Percentiles rank a stretch among this genome's conserved stretches.
These are phyloP conservation scores for Sphecodes monilicornis DNA, from an alignment of 2,888 invertebrate genomes.

Conservation along the genomic window DNA sequence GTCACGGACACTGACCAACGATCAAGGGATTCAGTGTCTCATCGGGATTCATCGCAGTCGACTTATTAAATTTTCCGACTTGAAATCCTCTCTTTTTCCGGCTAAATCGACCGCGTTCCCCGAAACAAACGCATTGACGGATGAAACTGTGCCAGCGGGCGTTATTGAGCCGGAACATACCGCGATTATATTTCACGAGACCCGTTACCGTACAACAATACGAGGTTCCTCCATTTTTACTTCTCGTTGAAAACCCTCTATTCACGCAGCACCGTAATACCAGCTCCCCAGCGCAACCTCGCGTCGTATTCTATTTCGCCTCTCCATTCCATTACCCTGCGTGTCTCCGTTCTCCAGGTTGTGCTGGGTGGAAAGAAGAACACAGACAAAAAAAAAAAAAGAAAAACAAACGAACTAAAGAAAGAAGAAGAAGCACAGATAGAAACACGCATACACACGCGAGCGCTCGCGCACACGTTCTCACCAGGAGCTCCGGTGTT, in stretches of 20 bases:
- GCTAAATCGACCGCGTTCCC: not conserved
- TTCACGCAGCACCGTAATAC: slow-evolving; percentile 24
- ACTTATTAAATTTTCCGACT: not conserved
- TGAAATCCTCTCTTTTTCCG: not conserved
- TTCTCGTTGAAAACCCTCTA: not conserved
- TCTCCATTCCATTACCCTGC: slow-evolving; percentile 49
- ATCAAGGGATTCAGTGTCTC: no score
- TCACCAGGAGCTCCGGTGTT: slow-evolving; percentile 12
- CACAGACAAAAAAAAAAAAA: not conserved
- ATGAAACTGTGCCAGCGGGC: not conserved
- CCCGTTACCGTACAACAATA: slow-evolving; percentile 1
- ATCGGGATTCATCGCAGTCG: not conserved
- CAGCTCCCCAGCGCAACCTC: slow-evolving; percentile 15
- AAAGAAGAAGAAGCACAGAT: not conserved
- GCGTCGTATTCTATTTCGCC: slow-evolving; percentile 37
- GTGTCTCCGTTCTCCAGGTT: slow-evolving; percentile 4
- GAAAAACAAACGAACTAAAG: not conserved
- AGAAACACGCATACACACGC: not conserved
- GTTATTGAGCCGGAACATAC: slow-evolving; percentile 4
- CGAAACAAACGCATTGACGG: slow-evolving; percentile 3
- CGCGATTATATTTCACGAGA: slow-evolving; percentile 7
- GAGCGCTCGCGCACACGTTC: not conserved
- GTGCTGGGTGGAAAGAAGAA: slow-evolving; percentile 3
- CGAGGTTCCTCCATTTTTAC: not conserved
- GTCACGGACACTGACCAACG: not conserved